phyloP scores from a whole-genome alignment of 2,888 invertebrate species.

The Diabrotica balteata region DNA sequence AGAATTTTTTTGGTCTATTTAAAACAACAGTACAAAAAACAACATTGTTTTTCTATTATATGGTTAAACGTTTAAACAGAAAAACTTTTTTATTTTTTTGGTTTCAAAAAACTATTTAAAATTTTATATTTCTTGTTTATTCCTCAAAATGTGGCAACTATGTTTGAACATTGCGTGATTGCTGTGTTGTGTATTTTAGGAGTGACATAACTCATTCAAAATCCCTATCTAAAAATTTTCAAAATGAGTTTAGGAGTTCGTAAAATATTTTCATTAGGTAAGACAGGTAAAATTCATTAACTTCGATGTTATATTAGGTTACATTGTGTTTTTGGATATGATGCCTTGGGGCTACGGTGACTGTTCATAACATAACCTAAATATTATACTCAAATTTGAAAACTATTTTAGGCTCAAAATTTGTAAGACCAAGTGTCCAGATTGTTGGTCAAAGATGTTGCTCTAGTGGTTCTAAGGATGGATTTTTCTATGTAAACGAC shows the following conservation, averaged over 20 bases:
- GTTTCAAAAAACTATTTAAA: no score
- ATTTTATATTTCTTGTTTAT: no score
- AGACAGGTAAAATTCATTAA: slow-evolving; percentile 14
- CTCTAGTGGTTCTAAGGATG: slow-evolving; percentile 45
- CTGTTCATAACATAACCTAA: background rate
- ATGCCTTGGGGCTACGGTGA: no score
- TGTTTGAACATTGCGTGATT: no score
- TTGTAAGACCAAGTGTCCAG: slow-evolving; percentile 35
- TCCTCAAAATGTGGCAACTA: no score
- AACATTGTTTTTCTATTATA: no score
- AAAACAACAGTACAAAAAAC: no score
- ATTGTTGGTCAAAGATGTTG: slow-evolving; percentile 30
- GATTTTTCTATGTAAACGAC: slow-evolving; percentile 72
- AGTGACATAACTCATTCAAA: slow-evolving; percentile 20
- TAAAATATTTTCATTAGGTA: slow-evolving; percentile 18
- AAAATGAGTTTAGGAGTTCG: slow-evolving; percentile 21
- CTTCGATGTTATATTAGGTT: background rate
- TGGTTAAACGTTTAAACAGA: no score
- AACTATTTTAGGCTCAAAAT: slow-evolving; percentile 35
- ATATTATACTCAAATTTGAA: background rate
- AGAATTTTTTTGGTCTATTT: no score
- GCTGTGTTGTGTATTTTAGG: background rate
- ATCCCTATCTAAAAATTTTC: slow-evolving; percentile 4
- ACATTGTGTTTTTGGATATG: background rate
- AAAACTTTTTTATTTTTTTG: no score